These are phyloP conservation scores for Tethya wilhelma DNA, from an alignment of 37 sponge, comb jelly and placozoan species.

Conservation along the genomic window DNA sequence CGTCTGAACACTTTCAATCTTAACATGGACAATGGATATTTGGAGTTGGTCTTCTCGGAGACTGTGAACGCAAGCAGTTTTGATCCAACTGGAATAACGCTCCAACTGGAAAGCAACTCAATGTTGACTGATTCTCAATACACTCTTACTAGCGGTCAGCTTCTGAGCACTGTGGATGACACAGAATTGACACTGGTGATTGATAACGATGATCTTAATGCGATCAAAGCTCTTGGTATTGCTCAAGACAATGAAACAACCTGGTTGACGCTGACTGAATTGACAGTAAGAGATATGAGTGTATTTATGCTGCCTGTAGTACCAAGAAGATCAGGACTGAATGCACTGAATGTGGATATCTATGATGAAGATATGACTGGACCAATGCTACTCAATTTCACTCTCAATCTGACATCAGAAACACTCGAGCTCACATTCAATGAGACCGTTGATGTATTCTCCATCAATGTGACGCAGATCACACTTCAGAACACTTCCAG, in stretches of 20 bases:
- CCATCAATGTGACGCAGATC: slow-evolving; percentile 78
- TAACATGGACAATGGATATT: slow-evolving; percentile 67
- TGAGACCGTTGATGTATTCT: slow-evolving; percentile 79
- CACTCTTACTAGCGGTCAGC: slow-evolving; percentile 57
- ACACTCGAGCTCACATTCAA: slow-evolving; percentile 69
- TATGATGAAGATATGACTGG: slow-evolving; percentile 60
- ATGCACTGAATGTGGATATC: slow-evolving; percentile 42
- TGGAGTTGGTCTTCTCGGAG: slow-evolving; percentile 81
- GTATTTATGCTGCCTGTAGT: neutral
- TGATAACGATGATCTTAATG: slow-evolving; percentile 75
- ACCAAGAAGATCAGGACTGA: slow-evolving; percentile 37
- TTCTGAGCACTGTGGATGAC: slow-evolving; percentile 38
- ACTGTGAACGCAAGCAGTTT: slow-evolving; percentile 82
- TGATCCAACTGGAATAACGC: slow-evolving; percentile 74
- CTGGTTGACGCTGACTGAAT: slow-evolving; percentile 49
- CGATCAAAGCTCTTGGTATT: slow-evolving; percentile 75
- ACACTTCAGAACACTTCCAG: slow-evolving; percentile 72
- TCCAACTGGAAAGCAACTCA: slow-evolving; percentile 43
- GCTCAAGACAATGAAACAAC: slow-evolving; percentile 66
- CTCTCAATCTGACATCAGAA: slow-evolving; percentile 69
- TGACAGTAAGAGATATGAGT: slow-evolving; percentile 75
- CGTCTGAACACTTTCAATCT: slow-evolving; percentile 62
- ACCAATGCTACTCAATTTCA: slow-evolving; percentile 73
- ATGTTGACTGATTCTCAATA: slow-evolving; percentile 11
- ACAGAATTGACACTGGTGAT: slow-evolving; percentile 59